Evolutionary conservation across 1,140 invertebrate genomes (phyloP).

Genomic region (Propsilocerus akamusi): DNA sequence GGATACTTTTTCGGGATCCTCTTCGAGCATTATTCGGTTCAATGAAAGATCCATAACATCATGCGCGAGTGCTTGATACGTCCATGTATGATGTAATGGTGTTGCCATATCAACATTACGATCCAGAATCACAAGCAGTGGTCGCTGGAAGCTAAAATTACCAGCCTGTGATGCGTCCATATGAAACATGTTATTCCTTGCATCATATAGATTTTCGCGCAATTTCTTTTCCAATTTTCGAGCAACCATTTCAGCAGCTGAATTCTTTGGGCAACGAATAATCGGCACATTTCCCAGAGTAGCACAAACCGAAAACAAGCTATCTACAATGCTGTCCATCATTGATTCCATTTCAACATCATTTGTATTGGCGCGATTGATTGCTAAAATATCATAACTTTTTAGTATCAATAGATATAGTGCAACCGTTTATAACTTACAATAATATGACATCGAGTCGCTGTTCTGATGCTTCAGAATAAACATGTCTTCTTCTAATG

Average conservation of each 20-base stretch:
- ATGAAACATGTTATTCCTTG: conserved; percentile 89
- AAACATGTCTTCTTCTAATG: conserved; percentile 95
- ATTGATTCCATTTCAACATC: conserved; percentile 92
- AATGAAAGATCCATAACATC: conserved; percentile 83
- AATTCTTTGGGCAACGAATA: conserved; percentile 85
- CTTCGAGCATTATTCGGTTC: conserved; percentile 71
- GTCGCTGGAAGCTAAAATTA: conserved; percentile 79
- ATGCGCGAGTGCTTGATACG: conserved; percentile 92
- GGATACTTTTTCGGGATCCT: conserved; percentile 25
- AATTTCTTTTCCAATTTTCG: conserved; percentile 95
- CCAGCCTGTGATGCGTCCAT: conserved; percentile 55
- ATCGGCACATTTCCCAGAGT: conserved; percentile 89
- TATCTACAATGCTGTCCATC: conserved; percentile 89
- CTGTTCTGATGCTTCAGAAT: conserved; percentile 81
- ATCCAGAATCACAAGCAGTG: conserved; percentile 83
- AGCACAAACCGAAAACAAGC: conserved; percentile 94
- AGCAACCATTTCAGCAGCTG: conserved; percentile 96
- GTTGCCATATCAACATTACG: conserved; percentile 94
- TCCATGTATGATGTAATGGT: conserved; percentile 98
- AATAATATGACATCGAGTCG: conserved; percentile 83
- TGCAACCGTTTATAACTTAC: conserved; percentile 30
- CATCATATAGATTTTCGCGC: conserved; percentile 89
- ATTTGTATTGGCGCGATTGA: conserved; percentile 87
- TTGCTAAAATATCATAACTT: conserved; percentile 26
- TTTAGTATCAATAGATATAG: neutral